phyloP scores from a whole-genome alignment of 2,113 vertebrate species.

The Opisthocomus hoazin region DNA sequence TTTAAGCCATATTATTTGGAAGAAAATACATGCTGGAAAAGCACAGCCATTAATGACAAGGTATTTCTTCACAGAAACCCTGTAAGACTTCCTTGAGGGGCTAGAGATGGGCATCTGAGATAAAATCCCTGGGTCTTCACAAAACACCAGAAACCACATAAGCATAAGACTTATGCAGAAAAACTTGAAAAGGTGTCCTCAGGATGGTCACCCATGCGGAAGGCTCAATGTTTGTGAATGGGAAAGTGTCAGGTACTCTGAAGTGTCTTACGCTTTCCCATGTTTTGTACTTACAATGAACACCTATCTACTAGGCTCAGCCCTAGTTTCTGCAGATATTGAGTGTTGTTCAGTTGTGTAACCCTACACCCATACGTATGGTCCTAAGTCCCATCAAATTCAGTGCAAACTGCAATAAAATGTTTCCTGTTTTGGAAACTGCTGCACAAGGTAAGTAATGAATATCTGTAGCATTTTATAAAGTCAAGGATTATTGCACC shows the following conservation, averaged over 20 bases:
- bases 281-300: neutral
- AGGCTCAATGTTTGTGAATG: rapidly evolving
- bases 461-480: neutral
- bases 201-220: neutral
- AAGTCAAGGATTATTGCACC: neutral
- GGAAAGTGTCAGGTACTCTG: rapidly evolving
- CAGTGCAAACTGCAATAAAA: neutral
- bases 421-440: neutral
- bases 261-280: neutral
- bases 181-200: neutral
- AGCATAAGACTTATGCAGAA: neutral
- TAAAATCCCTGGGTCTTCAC: neutral
- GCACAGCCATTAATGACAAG: neutral
- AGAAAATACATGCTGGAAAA: neutral
- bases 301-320: neutral
- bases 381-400: neutral
- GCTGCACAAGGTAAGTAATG: neutral
- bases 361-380: neutral
- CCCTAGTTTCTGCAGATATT: neutral
- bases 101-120: neutral
- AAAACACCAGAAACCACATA: neutral
- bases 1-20: neutral
- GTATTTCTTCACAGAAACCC: neutral
- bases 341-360: neutral
- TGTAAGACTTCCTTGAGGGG: neutral